Base-by-base conservation (phyloP, 2,797 vertebrate species). In the Smutsia gigantea region DNA sequence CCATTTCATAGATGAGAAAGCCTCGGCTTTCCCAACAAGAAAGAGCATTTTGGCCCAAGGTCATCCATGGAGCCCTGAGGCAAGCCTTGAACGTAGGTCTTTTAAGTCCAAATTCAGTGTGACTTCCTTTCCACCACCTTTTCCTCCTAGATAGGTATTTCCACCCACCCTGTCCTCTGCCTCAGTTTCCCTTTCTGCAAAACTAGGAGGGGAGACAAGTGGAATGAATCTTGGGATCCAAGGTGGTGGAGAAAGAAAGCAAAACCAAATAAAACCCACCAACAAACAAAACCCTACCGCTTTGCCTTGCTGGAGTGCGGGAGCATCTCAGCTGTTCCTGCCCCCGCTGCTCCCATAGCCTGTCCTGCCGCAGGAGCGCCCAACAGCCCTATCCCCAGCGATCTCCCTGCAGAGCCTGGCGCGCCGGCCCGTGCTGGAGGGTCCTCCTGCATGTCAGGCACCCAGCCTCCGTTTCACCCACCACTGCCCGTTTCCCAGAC, bases 141-240 rank as follows among this genome's bases (percentile, higher is more conserved):
- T 51, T 7, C 69, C 46, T 92, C 53, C 57, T 69, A 66, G 55
- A 88, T n/a, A 83, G 37, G 14, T 55, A 71, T 81, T 64, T 92
- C 34, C 29, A 87, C 57, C 12, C 63, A 63, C n/a, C 7, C 37
- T 66, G 72, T 71, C 49, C 72, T 59, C 77, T 87, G 71, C 69
- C 93, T 95, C 84, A 7, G 53, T 96, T 93, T 87, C 79, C 79
- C 69, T 75, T 95, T 93, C 84, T 74, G 25, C 63, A 88, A 87
- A 94, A 79, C 57, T 23, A 71, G 42, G 6, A 87, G 85, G 29
- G 61, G 29, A 79, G 81, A 61, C 12, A 19, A 81, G 55, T 34
- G 31, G 77, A 87, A 68, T 53, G 61, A 78, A 18, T 49, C 59
- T 49, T 57, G 37, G 71, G 75, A 74, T 53, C n/a, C 15, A 27